Evolutionary conservation across 1,140 invertebrate species (phyloP).

Genomic region (Drosophila melanica): DNA sequence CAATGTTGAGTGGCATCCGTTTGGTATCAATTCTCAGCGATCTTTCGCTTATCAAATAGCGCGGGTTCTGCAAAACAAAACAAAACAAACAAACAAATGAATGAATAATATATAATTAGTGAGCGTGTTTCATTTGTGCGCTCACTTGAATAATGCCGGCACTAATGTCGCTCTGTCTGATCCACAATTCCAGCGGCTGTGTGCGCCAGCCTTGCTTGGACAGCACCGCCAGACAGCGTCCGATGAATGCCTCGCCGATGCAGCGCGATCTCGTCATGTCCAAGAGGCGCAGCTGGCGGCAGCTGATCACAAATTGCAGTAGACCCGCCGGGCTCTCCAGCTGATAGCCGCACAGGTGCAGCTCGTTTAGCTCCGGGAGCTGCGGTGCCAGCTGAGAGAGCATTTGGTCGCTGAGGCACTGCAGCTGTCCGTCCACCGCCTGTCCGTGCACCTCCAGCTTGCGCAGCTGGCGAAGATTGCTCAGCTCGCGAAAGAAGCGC

Average conservation of each 20-base stretch:
- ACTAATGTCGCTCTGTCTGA: conserved; percentile 60
- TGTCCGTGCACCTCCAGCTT: conserved; percentile 53
- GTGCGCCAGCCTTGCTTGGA: conserved; percentile 66
- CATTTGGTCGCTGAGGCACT: conserved; percentile 61
- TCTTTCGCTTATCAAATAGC: conserved; percentile 48
- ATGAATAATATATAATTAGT: background rate
- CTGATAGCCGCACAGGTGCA: conserved; percentile 69
- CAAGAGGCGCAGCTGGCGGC: conserved; percentile 56
- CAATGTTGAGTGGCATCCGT: conserved; percentile 29
- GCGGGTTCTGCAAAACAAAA: conserved; percentile 35
- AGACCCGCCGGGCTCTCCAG: conserved; percentile 60
- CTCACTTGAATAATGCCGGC: conserved; percentile 13
- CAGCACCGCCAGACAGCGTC: conserved; percentile 53
- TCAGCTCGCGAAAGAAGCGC: conserved; percentile 63
- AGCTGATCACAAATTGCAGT: conserved; percentile 58
- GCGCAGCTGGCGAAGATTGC: conserved; percentile 50
- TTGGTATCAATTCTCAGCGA: conserved; percentile 59
- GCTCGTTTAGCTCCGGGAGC: conserved; percentile 50
- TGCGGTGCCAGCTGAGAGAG: conserved; percentile 45
- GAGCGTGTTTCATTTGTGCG: background rate
- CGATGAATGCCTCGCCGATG: conserved; percentile 56
- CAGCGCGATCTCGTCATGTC: conserved; percentile 51
- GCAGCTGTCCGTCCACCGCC: conserved; percentile 39
- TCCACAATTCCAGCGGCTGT: conserved; percentile 63
- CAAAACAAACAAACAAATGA: background rate